A percentile compares a stretch with the other conserved stretches of the same genome.
Evolutionary conservation across 1,140 invertebrate genomes (phyloP).

Genomic region (Papilio dardanus): DNA sequence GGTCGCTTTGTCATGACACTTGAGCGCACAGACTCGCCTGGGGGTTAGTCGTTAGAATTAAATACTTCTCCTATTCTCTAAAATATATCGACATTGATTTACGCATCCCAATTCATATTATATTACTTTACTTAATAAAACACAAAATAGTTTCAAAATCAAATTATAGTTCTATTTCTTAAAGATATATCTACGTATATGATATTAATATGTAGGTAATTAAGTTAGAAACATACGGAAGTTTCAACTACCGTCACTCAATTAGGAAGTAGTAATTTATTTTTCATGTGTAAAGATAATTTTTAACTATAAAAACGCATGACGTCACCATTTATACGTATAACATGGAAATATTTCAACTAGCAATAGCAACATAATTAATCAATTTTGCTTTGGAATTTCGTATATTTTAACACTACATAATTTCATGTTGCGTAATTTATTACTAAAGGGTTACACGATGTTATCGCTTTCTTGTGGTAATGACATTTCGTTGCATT

Average conservation of each 20-base stretch:
- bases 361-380: background rate
- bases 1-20: slow-evolving; percentile 81
- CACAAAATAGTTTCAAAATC: background rate
- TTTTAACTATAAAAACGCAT: background rate
- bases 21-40: slow-evolving; percentile 67
- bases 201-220: no score
- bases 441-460: background rate
- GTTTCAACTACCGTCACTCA: background rate
- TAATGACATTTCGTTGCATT: background rate
- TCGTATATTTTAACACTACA: background rate
- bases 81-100: slow-evolving; percentile 31
- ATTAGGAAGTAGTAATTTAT: slow-evolving; percentile 4
- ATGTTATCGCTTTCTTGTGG: slow-evolving; percentile 6
- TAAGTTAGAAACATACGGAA: slow-evolving; percentile 2
- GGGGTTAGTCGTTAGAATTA: slow-evolving; percentile 73
- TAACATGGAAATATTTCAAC: background rate
- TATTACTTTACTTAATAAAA: background rate
- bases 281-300: background rate
- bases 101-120: slow-evolving; percentile 11
- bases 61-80: slow-evolving; percentile 44
- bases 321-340: background rate
- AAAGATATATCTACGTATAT: background rate
- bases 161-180: background rate
- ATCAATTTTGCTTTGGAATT: background rate
- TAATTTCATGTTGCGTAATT: slow-evolving; percentile 1